phyloP scores from a whole-genome alignment of 2,888 invertebrate genomes.

The Gerosis bhagava region DNA sequence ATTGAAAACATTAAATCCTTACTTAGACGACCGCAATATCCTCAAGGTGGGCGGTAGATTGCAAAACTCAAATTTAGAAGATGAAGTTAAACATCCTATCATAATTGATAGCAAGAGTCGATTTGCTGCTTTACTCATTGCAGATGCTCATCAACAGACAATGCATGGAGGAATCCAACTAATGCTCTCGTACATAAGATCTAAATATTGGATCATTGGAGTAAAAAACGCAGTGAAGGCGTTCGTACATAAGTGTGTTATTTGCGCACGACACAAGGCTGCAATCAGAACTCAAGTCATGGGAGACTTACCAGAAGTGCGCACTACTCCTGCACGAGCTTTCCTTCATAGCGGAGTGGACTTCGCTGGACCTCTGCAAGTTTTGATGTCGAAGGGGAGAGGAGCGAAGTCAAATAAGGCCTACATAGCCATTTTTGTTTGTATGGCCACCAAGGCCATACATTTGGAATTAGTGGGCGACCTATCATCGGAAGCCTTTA shows the following conservation, averaged over 20 bases:
- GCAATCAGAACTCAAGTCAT: conserved; percentile 27
- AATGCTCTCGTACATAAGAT: conserved; percentile 18
- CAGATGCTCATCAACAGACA: conserved; percentile 31
- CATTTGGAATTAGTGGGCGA: conserved; percentile 29
- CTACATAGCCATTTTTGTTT: conserved; percentile 14
- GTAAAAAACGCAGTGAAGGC: not conserved
- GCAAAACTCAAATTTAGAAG: conserved; percentile 22
- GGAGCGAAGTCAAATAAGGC: conserved; percentile 14
- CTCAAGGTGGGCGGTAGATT: conserved; percentile 37
- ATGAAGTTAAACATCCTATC: conserved; percentile 30
- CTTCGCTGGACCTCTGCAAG: conserved; percentile 26
- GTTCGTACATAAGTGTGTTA: conserved; percentile 8
- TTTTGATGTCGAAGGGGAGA: conserved; percentile 20
- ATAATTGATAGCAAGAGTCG: conserved; percentile 32
- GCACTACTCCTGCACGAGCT: conserved; percentile 18
- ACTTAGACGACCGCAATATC: conserved; percentile 24
- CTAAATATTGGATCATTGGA: conserved; percentile 9
- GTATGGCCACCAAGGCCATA: conserved; percentile 27
- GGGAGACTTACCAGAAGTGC: conserved; percentile 27
- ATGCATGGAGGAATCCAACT: conserved; percentile 31
- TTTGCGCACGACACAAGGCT: conserved; percentile 1
- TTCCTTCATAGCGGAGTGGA: conserved; percentile 25
- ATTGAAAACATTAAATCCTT: conserved; percentile 32
- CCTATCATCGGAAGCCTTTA: conserved; percentile 26
- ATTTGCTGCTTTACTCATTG: conserved; percentile 31